Evolutionary conservation across 2,113 vertebrate species (phyloP).

Genomic region (Ammodytes marinus): DNA sequence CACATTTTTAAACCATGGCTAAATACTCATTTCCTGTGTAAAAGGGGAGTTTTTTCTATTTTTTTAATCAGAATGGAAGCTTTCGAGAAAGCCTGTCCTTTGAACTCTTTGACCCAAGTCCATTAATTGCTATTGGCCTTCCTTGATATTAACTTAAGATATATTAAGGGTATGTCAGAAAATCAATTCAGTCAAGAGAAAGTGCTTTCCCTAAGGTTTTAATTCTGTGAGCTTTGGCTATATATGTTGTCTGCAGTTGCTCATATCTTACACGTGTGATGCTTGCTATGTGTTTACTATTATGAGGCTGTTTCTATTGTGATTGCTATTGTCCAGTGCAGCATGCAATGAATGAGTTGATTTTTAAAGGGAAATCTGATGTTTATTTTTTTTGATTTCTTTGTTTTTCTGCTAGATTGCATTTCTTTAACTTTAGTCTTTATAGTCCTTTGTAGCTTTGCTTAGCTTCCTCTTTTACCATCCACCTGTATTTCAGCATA

Average conservation of each 20-base stretch:
- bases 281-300: neutral
- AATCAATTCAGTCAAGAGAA: constrained; percentile 51
- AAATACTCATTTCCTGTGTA: constrained; percentile 11
- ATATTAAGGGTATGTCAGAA: constrained; percentile 34
- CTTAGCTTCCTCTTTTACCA: neutral
- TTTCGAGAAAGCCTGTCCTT: constrained; percentile 26
- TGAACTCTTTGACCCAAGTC: constrained; percentile 30
- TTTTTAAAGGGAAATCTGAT: neutral
- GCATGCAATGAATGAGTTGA: neutral
- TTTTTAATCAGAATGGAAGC: constrained; percentile 22
- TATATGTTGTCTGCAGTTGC: constrained; percentile 15
- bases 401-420: constrained; percentile 4
- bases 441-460: neutral
- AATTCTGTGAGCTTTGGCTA: constrained; percentile 26
- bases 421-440: constrained; percentile 8
- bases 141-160: constrained; percentile 35
- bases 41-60: neutral
- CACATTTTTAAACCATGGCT: constrained; percentile 2
- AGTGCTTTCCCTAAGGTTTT: constrained; percentile 37
- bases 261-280: constrained; percentile 2
- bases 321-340: neutral
- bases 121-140: constrained; percentile 39
- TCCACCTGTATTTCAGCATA: neutral
- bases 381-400: neutral
- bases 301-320: neutral